Evolutionary conservation across 1,140 invertebrate genomes (phyloP), one percentile per base, ranked within the genome.

Genomic region (Pseudomyrmex flavicornis): DNA sequence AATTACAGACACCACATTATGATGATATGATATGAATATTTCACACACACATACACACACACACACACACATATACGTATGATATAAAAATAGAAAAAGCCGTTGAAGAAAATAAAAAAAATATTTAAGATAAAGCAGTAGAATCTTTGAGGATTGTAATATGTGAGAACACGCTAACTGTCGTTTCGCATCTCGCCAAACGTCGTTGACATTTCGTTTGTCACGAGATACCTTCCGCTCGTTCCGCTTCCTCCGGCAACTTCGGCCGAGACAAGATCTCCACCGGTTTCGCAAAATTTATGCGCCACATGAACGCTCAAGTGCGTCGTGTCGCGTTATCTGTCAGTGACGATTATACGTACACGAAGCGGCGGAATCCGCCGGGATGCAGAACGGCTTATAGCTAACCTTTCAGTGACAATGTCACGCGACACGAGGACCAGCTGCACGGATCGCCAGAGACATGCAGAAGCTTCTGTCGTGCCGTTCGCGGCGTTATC

Each of bases 371-470:
- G n/a, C 50, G 56, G 61, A 50, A 56, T 35, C 22, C 56, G 10
- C 50, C 61, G 86, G 44, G 58, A 87, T 87, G 86, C 68, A 35
- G 56, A 50, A 72, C 17, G 58, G 48, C 20, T 75, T 79, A 44
- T 79, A 87, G 48, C 68, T 79, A 87, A 87, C 85, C 75, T 84
- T 26, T 13, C 17, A 22, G 70, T 59, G 48, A 83, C 59, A 74
- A 90, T 89, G 88, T 87, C 87, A 59, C 61, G 82, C n/a, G 79
- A 73, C 35, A 46, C 63, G 54, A 65, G 63, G 63, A 61, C 75
- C 62, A 56, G 74, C 35, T 72, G 20, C 59, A 59, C 62, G 15
- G 59, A 68, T 84, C 48, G 79, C 17, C 79, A 58, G 44, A 26
- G 13, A 82, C 46, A 44, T 10, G 12, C 63, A 9, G 59, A 12